These are phyloP conservation scores for Aegithalos caudatus DNA, from an alignment of 2,113 vertebrate species.

Conservation along the genomic window DNA sequence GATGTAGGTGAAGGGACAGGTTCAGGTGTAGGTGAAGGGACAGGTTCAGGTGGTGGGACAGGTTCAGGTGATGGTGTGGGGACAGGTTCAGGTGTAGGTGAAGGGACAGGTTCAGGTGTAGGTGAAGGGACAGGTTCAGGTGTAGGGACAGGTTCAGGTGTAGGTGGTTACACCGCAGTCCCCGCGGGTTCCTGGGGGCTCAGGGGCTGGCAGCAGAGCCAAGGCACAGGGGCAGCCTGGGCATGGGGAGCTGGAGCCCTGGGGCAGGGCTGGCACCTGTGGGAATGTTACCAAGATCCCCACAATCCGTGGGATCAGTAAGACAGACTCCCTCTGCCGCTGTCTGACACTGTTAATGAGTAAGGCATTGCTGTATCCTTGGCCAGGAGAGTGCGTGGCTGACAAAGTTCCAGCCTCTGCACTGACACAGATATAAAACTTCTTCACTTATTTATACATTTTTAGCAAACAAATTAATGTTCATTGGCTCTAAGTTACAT, in stretches of 20 bases:
- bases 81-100: neutral
- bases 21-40: neutral
- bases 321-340: rapidly evolving
- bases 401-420: neutral
- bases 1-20: too few relatives aligned
- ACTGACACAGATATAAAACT: rapidly evolving
- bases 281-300: neutral
- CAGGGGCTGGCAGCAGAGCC: neutral
- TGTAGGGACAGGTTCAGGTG: too few relatives aligned
- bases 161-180: rapidly evolving
- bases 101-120: neutral
- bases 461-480: neutral
- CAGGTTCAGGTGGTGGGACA: too few relatives aligned
- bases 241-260: neutral
- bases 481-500: neutral
- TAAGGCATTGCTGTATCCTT: neutral
- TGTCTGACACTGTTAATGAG: neutral
- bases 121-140: neutral
- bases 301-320: rapidly evolving
- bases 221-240: neutral
- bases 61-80: neutral
- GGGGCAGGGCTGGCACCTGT: neutral
- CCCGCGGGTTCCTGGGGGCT: rapidly evolving
- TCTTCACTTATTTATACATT: neutral
- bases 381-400: neutral